Base-by-base conservation (phyloP, 2,888 invertebrate species). In the Agrotis segetum region DNA sequence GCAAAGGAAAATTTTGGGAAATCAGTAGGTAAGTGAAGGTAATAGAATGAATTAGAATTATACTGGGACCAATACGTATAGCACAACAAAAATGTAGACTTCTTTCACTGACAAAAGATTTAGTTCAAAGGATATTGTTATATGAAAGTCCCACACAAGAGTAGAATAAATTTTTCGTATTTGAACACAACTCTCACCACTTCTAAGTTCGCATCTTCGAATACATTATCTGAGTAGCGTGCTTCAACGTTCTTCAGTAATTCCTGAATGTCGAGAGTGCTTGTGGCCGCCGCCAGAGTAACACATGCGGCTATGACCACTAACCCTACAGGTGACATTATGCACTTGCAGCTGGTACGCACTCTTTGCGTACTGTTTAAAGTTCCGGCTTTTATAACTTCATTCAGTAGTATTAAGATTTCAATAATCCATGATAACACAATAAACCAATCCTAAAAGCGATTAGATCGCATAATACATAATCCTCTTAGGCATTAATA, bases 171-270 rank as follows among this genome's bases (percentile, higher is more conserved):
- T 5, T 46, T 46, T 67, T 46, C 7, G 14, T 9, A 21, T 21
- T 53, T 47, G 19, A 67, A 68, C 46, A 46, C 34, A 40, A 3
- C 1, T 68, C 94, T 92, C 80, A 95, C 95, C 88, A 92, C 93
- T 75, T 91, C 91, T 60, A 95, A 83, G 11, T 68, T 67, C 29
- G 96, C 93, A 88, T 96, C 96, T 89, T 94, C 92, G 6, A 88
- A 46, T 21, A 95, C 82, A 67, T 93, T 85, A 72, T 91, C 85
- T 16, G 94, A 94, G 87, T 87, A 80, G 77, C 90, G 68, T 52
- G 66, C 16, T 53, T 65, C 77, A 3, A 82, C 72, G 44, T 77
- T 83, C 58, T 74, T 81, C 6, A 90, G 65, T 46, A 92, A 75
- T 47, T 88, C 78, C 47, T 91, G 85, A 2, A 92, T 74, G 17